Conservation (phyloP, 2,888 invertebrate species). For the Rhorus exstirpatorius region DNA sequence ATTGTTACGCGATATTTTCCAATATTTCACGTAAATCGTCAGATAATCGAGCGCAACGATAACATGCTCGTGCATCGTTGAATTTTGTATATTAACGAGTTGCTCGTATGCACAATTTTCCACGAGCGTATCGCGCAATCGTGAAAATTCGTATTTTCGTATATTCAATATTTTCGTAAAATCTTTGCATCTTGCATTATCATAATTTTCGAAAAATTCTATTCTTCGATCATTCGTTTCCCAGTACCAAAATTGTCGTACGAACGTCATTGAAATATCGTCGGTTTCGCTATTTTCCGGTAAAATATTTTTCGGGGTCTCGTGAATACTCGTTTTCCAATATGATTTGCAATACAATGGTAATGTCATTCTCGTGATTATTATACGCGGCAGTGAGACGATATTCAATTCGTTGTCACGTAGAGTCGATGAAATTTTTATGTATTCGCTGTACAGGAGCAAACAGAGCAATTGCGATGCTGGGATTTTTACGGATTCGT, state of each 20-base stretch:
- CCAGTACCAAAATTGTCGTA: slow-evolving; percentile 83
- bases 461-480: slow-evolving; percentile 87
- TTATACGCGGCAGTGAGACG: slow-evolving; percentile 86
- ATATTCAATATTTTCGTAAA: slow-evolving; percentile 69
- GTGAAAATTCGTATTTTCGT: slow-evolving; percentile 86
- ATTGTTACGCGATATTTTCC: slow-evolving; percentile 80
- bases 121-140: slow-evolving; percentile 87
- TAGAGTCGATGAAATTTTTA: slow-evolving; percentile 71
- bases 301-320: too few relatives aligned
- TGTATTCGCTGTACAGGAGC: slow-evolving; percentile 86
- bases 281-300: slow-evolving; percentile 81
- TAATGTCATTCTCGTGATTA: slow-evolving; percentile 85
- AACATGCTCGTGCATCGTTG: slow-evolving; percentile 88
- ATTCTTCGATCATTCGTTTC: slow-evolving; percentile 79
- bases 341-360: slow-evolving; percentile 87
- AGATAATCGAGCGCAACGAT: slow-evolving; percentile 87
- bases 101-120: slow-evolving; percentile 87
- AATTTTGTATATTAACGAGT: slow-evolving; percentile 89
- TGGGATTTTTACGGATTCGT: slow-evolving; percentile 87
- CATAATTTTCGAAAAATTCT: slow-evolving; percentile 74
- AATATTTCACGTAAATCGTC: slow-evolving; percentile 87
- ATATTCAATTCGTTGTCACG: slow-evolving; percentile 77
- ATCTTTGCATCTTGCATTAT: slow-evolving; percentile 70
- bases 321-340: slow-evolving; percentile 86
- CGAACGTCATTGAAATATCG: slow-evolving; percentile 79